Evolutionary conservation across 2,797 vertebrate genomes (phyloP).

Genomic region (Enteromius paludinosus): DNA sequence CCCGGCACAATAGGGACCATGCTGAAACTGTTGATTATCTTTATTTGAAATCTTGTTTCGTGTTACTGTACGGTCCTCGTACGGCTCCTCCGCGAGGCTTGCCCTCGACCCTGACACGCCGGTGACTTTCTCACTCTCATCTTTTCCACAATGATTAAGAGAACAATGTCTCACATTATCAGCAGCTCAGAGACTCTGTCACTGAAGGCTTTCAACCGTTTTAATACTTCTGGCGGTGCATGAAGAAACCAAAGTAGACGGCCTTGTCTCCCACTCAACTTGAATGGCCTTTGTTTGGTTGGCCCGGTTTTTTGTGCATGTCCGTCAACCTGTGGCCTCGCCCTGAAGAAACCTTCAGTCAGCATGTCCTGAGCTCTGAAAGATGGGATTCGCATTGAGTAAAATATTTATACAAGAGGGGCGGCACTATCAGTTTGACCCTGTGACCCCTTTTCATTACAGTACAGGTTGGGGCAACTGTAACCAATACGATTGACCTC

Average conservation of each 20-base stretch:
- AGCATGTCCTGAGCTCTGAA: slow-evolving; percentile 83
- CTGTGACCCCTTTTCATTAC: slow-evolving; percentile 82
- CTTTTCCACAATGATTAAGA: slow-evolving; percentile 86
- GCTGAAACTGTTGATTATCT: slow-evolving; percentile 98
- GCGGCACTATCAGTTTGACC: slow-evolving; percentile 86
- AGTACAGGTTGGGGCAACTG: slow-evolving; percentile 62
- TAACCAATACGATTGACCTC: slow-evolving; percentile 34
- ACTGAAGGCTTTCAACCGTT: slow-evolving; percentile 87
- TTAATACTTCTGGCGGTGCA: slow-evolving; percentile 87
- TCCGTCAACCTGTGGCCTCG: slow-evolving; percentile 92
- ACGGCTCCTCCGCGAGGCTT: slow-evolving; percentile 78
- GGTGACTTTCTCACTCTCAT: slow-evolving; percentile 81
- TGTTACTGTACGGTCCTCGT: slow-evolving; percentile 88
- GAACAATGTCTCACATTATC: slow-evolving; percentile 94
- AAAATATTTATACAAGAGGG: slow-evolving; percentile 88
- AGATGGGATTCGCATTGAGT: slow-evolving; percentile 86
- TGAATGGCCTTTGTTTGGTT: slow-evolving; percentile 86
- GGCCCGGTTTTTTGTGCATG: slow-evolving; percentile 89
- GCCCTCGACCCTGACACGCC: slow-evolving; percentile 77
- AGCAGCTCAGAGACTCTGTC: slow-evolving; percentile 88
- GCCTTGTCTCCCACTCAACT: slow-evolving; percentile 90
- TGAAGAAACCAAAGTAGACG: slow-evolving; percentile 93
- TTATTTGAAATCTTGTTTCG: slow-evolving; percentile 93
- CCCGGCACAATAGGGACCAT: slow-evolving; percentile 86
- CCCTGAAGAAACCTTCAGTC: slow-evolving; percentile 94